These are phyloP conservation scores for Drosophila jambulina DNA, from an alignment of 1,140 invertebrate species.

Conservation along the genomic window DNA sequence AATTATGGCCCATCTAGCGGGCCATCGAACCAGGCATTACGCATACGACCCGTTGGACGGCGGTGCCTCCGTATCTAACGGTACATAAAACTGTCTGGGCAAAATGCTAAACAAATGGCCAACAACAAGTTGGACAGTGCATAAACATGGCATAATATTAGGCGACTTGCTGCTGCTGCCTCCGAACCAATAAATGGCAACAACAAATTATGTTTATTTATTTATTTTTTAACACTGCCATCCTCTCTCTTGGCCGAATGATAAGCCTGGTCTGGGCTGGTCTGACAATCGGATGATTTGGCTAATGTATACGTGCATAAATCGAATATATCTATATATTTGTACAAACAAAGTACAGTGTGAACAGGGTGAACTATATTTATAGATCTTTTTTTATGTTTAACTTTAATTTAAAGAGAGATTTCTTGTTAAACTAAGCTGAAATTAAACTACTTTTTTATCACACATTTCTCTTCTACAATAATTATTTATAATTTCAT, in stretches of 20 bases:
- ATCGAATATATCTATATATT: slow-evolving; percentile 45
- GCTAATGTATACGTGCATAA: slow-evolving; percentile 56
- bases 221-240: slow-evolving; percentile 66
- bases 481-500: not conserved
- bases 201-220: slow-evolving; percentile 70
- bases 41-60: slow-evolving; percentile 45
- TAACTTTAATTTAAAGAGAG: not conserved
- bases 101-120: slow-evolving; percentile 77
- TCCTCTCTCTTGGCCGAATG: slow-evolving; percentile 13
- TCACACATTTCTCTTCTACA: not conserved
- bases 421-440: not conserved
- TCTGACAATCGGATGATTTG: slow-evolving; percentile 43
- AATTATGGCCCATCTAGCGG: slow-evolving; percentile 55
- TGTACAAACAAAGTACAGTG: slow-evolving; percentile 21
- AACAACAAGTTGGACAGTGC: slow-evolving; percentile 55
- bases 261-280: slow-evolving; percentile 29
- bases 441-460: not conserved
- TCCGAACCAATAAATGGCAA: slow-evolving; percentile 41
- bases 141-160: slow-evolving; percentile 71
- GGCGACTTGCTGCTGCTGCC: slow-evolving; percentile 11
- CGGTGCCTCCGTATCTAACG: slow-evolving; percentile 40
- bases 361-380: too few species aligned
- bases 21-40: slow-evolving; percentile 32
- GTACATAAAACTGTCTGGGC: slow-evolving; percentile 72
- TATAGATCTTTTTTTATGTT: too few species aligned